Percentiles rank a stretch among this genome's conserved stretches.
Evolutionary conservation across 2,113 vertebrate species (phyloP).

Genomic region (Prinia subflava): DNA sequence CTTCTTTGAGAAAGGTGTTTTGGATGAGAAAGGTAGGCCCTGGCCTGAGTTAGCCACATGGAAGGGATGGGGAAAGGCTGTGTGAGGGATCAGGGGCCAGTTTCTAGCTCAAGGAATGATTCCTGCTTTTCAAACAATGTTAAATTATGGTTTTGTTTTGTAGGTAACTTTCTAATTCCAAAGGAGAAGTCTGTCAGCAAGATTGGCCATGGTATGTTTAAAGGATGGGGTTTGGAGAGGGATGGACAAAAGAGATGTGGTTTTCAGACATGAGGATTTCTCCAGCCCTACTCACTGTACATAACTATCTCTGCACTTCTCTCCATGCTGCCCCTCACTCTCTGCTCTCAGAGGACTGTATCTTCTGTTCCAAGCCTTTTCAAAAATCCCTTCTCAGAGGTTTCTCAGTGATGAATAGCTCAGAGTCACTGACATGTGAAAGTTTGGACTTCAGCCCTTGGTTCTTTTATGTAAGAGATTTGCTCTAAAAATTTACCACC

Average conservation of each 20-base stretch:
- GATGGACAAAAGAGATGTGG: background rate
- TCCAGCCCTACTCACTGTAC: background rate
- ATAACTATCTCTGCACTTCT: background rate
- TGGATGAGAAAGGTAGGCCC: conserved; percentile 84
- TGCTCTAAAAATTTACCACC: background rate
- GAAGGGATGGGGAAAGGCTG: background rate
- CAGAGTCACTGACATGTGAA: background rate
- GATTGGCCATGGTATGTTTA: conserved; percentile 88
- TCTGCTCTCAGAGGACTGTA: background rate
- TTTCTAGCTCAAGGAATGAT: background rate
- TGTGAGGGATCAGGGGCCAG: background rate
- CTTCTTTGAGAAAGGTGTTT: conserved; percentile 96
- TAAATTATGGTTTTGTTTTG: background rate
- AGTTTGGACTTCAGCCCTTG: conserved; percentile 32
- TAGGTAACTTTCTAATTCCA: conserved; percentile 85
- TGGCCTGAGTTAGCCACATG: background rate
- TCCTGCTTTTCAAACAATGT: background rate
- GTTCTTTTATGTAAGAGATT: background rate
- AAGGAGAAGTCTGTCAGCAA: conserved; percentile 89
- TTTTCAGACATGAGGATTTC: background rate
- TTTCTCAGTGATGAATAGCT: background rate
- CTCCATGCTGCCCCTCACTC: background rate
- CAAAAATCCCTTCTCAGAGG: background rate
- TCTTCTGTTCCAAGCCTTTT: background rate
- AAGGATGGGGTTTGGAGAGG: background rate